phyloP scores from a whole-genome alignment of 2,113 vertebrate species.

The Alethe diademata region DNA sequence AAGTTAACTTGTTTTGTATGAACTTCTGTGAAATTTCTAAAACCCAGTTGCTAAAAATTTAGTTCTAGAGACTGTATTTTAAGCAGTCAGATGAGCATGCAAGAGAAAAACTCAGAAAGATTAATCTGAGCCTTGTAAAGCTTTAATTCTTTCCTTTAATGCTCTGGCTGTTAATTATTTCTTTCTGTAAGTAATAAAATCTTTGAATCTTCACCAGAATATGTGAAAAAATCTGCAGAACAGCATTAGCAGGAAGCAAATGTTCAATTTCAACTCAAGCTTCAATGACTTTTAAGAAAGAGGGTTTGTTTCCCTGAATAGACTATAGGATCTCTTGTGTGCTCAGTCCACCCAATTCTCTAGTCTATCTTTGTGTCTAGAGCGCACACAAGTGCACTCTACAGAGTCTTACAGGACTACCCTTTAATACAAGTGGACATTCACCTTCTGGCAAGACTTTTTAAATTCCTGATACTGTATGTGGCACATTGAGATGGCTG shows the following conservation, averaged over 20 bases:
- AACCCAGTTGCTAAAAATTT: neutral
- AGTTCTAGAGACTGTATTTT: neutral
- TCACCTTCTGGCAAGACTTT: neutral
- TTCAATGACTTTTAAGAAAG: neutral
- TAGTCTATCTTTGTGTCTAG: neutral
- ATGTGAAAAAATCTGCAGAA: neutral
- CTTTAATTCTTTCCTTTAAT: neutral
- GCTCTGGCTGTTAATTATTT: neutral
- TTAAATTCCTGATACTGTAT: neutral
- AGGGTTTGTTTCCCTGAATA: neutral
- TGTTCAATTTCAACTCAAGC: neutral
- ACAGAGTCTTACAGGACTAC: neutral
- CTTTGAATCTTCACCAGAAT: neutral
- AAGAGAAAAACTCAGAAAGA: neutral
- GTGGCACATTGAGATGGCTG: neutral
- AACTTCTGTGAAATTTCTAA: neutral
- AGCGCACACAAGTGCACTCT: neutral
- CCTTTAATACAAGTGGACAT: neutral
- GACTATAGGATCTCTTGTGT: neutral
- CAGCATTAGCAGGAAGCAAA: neutral
- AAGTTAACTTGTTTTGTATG: neutral
- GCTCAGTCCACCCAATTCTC: neutral
- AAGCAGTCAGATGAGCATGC: neutral
- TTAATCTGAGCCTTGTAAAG: neutral
- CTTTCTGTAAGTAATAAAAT: neutral